Percentiles rank a stretch among this genome's conserved stretches.
These are phyloP conservation scores for Bombus affinis DNA, from an alignment of 1,140 invertebrate species.

Conservation along the genomic window DNA sequence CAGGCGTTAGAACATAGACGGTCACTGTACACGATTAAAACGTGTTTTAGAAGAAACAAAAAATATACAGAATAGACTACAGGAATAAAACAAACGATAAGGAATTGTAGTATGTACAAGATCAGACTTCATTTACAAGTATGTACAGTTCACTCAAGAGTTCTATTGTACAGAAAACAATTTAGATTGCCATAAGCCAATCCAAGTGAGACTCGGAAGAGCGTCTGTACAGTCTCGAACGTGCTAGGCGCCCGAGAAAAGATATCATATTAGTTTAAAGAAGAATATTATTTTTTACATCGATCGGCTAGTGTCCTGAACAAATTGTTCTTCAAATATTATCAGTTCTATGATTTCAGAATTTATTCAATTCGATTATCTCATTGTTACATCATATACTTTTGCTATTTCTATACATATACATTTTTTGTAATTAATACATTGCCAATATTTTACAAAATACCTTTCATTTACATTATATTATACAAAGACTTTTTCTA, in stretches of 20 bases:
- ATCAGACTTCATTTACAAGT: slow-evolving; percentile 63
- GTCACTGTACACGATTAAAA: slow-evolving; percentile 2
- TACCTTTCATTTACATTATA: neutral
- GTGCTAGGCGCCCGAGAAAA: slow-evolving; percentile 14
- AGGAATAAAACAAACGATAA: slow-evolving; percentile 29
- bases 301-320: slow-evolving; percentile 13
- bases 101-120: slow-evolving; percentile 57
- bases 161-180: slow-evolving; percentile 57
- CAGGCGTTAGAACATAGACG: neutral
- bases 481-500: neutral
- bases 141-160: slow-evolving; percentile 63
- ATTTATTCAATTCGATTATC: too few relatives aligned
- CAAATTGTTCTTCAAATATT: neutral
- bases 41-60: slow-evolving; percentile 2
- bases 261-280: slow-evolving; percentile 60
- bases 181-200: slow-evolving; percentile 68
- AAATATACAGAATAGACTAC: slow-evolving; percentile 29
- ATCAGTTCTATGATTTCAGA: too few relatives aligned
- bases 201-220: slow-evolving; percentile 48
- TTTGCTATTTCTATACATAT: too few relatives aligned
- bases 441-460: too few relatives aligned
- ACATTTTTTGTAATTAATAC: too few relatives aligned
- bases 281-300: slow-evolving; percentile 50
- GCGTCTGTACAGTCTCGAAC: slow-evolving; percentile 46
- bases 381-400: too few relatives aligned